Base-by-base conservation (phyloP, 2,888 invertebrate genomes). In the Teinopalpus imperialis region DNA sequence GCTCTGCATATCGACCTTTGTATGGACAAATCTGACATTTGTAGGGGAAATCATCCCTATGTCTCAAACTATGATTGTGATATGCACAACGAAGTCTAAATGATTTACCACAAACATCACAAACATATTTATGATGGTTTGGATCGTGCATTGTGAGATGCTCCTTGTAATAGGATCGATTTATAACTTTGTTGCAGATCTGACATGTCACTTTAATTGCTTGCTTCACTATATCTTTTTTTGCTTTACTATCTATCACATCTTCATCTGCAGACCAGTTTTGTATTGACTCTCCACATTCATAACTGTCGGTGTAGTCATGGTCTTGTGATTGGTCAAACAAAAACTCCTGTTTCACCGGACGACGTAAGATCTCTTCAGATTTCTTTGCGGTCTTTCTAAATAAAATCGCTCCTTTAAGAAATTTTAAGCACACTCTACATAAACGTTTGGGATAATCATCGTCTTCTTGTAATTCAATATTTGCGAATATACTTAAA, bases 401-500 rank as follows among this genome's bases (percentile, higher is more conserved):
- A 51, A 86, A 85, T 8, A 65, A 46, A 43, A 75, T 59, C 1
- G 77, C 77, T 12, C 59, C 56, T 55, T 69, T 63, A 5, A 81
- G 40, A 52, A 83, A 77, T 43, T 70, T 68, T 23, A 60, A 55
- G 52, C 86, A 86, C 7, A 59, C 51, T 3, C 52, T 46, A 51
- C 86, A 87, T 12, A 87, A 51, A n/a, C 59, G 42, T 54, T 77
- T 77, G 0, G 82, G 69, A 52, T 61, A 61, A 1, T 56, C 57
- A 26, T 81, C 76, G 21, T 70, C 57, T 59, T 74, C 59, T 24
- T 49, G 59, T 0, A 81, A 23, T 8, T 62, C 39, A 23, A 82
- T 65, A 16, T 67, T 69, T 1, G 60, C 67, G 46, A 81, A 73
- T 3, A 51, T 60, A 23, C 54, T 47, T 37, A 85, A 59, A 3